These are phyloP conservation scores for Sebastiscus tertius DNA, from an alignment of 2,797 vertebrate genomes.

Conservation along the genomic window DNA sequence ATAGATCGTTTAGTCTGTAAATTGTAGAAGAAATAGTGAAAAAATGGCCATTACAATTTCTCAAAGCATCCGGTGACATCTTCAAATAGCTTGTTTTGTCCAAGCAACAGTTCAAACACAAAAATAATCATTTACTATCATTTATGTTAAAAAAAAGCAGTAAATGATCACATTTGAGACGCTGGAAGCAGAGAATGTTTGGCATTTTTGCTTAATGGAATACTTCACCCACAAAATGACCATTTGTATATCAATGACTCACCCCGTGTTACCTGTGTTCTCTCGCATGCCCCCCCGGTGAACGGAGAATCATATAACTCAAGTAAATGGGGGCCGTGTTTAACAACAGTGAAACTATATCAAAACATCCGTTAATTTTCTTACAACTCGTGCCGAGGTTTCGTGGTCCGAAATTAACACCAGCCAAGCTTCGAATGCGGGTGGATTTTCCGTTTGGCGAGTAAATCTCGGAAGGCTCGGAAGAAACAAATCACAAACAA, in stretches of 20 bases:
- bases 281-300: too few relatives aligned
- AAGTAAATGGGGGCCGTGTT: too few relatives aligned
- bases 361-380: too few relatives aligned
- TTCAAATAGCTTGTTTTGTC: background rate
- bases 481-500: too few relatives aligned
- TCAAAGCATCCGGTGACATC: background rate
- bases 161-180: background rate
- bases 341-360: too few relatives aligned
- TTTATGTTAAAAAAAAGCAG: background rate
- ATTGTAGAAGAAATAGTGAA: background rate
- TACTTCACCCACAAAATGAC: background rate
- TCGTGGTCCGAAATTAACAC: too few relatives aligned
- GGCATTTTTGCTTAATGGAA: background rate
- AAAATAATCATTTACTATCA: background rate
- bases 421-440: accelerated
- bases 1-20: background rate
- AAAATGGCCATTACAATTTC: accelerated
- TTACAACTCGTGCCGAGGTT: too few relatives aligned
- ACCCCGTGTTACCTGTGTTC: too few relatives aligned
- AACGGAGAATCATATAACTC: too few relatives aligned
- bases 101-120: background rate
- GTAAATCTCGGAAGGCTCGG: too few relatives aligned
- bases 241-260: background rate
- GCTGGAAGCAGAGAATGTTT: background rate
- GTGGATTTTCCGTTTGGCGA: too few relatives aligned